phyloP scores from a whole-genome alignment of 1,140 invertebrate genomes.

The Drosophila sp. region DNA sequence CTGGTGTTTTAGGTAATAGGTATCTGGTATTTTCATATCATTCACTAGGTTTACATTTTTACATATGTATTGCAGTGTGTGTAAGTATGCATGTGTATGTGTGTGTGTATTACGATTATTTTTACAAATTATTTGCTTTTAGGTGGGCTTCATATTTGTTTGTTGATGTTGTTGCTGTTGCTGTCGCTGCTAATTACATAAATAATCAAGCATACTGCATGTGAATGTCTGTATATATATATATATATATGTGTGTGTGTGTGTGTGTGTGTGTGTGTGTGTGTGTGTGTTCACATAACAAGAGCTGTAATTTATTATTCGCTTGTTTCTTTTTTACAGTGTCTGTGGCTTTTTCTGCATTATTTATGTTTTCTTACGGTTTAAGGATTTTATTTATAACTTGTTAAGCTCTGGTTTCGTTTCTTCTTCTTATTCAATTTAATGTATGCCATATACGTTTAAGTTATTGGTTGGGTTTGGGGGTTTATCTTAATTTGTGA shows the following conservation, averaged over 20 bases:
- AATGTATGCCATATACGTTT: constrained; percentile 76
- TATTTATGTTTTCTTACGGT: constrained; percentile 46
- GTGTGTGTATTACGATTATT: constrained; percentile 59
- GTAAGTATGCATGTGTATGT: constrained; percentile 27
- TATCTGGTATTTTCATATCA: constrained; percentile 47
- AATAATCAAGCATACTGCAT: constrained; percentile 69
- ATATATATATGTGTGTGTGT: constrained; percentile 31
- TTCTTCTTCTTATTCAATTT: constrained; percentile 66
- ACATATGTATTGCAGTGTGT: constrained; percentile 36
- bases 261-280: constrained; percentile 48
- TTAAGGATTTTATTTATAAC: constrained; percentile 60
- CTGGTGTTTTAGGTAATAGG: constrained; percentile 31
- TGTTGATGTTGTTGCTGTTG: constrained; percentile 59
- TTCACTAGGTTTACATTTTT: constrained; percentile 54
- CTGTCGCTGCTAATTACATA: constrained; percentile 63
- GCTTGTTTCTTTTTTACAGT: constrained; percentile 75
- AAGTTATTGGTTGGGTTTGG: constrained; percentile 45
- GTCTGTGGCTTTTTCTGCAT: constrained; percentile 42
- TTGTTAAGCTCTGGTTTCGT: constrained; percentile 65
- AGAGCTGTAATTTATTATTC: constrained; percentile 61
- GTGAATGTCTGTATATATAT: constrained; percentile 37
- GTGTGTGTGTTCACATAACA: constrained; percentile 53
- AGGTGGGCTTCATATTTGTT: constrained; percentile 82
- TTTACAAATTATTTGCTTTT: constrained; percentile 77
- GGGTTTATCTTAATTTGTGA: constrained; percentile 51